phyloP scores from a whole-genome alignment of 2,888 invertebrate genomes.

The Coenonympha arcania region DNA sequence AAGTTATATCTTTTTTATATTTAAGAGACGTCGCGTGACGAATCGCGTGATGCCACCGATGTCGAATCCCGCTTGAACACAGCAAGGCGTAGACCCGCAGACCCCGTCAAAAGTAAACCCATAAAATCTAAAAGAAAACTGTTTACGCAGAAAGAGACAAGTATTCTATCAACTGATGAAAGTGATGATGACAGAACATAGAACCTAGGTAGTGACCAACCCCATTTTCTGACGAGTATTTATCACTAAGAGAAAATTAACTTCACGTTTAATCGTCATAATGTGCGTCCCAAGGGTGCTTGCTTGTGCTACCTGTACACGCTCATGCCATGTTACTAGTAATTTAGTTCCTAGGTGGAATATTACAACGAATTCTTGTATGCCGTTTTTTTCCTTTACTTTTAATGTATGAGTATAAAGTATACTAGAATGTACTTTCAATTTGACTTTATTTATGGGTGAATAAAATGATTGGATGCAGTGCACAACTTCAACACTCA shows the following conservation, averaged over 20 bases:
- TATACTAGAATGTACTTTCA: too few species aligned
- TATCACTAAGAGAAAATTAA: constrained; percentile 30
- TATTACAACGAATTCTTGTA: too few species aligned
- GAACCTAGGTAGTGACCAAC: constrained; percentile 7
- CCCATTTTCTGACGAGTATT: constrained; percentile 20
- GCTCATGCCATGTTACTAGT: constrained; percentile 22
- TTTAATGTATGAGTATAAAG: too few species aligned
- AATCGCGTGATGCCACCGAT: constrained; percentile 29
- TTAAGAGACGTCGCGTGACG: constrained; percentile 25
- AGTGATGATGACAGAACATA: too few species aligned
- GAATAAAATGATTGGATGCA: too few species aligned
- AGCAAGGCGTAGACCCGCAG: constrained; percentile 37
- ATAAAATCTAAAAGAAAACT: constrained; percentile 48
- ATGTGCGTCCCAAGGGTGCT: constrained; percentile 28
- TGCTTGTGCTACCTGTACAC: constrained; percentile 21
- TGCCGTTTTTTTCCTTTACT: too few species aligned
- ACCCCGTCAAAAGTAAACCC: constrained; percentile 16
- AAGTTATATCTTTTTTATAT: too few species aligned
- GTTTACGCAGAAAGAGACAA: constrained; percentile 45
- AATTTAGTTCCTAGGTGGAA: too few species aligned
- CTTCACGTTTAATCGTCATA: constrained; percentile 30
- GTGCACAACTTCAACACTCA: too few species aligned
- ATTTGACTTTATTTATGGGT: too few species aligned
- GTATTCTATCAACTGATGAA: constrained; percentile 29
- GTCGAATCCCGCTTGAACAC: constrained; percentile 48